Evolutionary conservation across 2,113 vertebrate species (phyloP).

Genomic region (Nansenia antarctica): DNA sequence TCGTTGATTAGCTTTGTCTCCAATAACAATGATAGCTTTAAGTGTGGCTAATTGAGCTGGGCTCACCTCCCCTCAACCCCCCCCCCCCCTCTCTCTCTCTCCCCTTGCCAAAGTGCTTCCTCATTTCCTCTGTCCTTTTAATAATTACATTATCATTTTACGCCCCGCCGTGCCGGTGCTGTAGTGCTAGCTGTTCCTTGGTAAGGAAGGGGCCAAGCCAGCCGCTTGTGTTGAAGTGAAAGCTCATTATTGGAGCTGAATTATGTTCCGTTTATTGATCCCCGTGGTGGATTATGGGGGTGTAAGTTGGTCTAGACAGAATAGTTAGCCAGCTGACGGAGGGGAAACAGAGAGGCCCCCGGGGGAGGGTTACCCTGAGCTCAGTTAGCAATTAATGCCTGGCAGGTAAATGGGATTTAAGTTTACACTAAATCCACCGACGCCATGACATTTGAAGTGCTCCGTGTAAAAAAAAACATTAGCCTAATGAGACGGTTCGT

Average conservation of each 20-base stretch:
- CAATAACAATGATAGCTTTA: conserved; percentile 81
- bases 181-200: too few relatives aligned
- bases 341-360: conserved; percentile 94
- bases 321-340: conserved; percentile 99
- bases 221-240: conserved; percentile 98
- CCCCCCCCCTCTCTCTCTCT: conserved; percentile 43
- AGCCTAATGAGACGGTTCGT: conserved; percentile 90
- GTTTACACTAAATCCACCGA: conserved; percentile 99
- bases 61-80: conserved; percentile 55
- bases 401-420: conserved; percentile 99
- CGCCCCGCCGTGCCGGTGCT: conserved; percentile 77
- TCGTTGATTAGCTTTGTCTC: conserved; percentile 77
- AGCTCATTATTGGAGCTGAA: conserved; percentile 99
- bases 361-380: conserved; percentile 87
- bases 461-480: conserved; percentile 97
- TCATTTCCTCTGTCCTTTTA: conserved; percentile 99
- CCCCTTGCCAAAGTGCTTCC: conserved; percentile 88
- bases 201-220: conserved; percentile 83
- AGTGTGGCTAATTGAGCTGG: conserved; percentile 77
- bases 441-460: conserved; percentile 98
- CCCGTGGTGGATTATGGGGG: conserved; percentile 99
- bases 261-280: conserved; percentile 99
- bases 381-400: conserved; percentile 99
- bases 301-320: conserved; percentile 99
- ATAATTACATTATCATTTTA: conserved; percentile 99